Evolutionary conservation across 2,797 vertebrate species (phyloP), one percentile per base, ranked within the genome.

Genomic region (Dipus sagitta): DNA sequence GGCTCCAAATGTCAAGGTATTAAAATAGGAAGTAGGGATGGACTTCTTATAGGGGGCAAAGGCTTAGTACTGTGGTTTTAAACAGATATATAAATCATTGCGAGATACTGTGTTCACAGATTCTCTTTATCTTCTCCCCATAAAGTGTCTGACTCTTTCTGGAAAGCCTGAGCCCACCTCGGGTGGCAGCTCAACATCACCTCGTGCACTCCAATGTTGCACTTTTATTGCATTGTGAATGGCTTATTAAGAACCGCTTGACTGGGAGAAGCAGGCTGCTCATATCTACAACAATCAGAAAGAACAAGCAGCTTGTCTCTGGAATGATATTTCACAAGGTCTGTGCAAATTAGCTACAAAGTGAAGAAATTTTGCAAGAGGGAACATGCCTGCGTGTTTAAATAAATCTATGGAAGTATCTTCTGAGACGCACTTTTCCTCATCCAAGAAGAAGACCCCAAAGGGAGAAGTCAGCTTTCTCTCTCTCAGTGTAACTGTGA

Each of bases 91-190:
- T 70, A 52, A 74, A 84, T 84, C 74, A 67, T 3, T 58, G 47
- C 11, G 64, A 60, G 70, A 89, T 38, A 71, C 38, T 17, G 18
- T 32, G 26, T 83, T 82, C 84, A 32, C 81, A 72, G 34, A 38
- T 78, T 92, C 88, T 94, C 72, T 62, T 34, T 52, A 72, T 64
- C 65, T 95, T 87, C 65, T 89, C 67, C 86, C 75, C 67, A 62
- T n/a, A 67, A 74, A 3, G 38, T 68, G 88, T 70, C 28, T 17
- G 26, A 86, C 6, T 75, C 65, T 67, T 79, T 89, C 88, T n/a
- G 13, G 86, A 93, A 96, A 68, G 93, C 65, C 84, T 30, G 26
- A 0, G 12, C 86, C 89, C 72, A 60, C 76, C 68, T 67, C 94
- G 68, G 78, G 88, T 92, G 77, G 34, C 86, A 21, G 68, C 38